Conservation (phyloP, 2,888 invertebrate species). For the Nymphalis urticae region DNA sequence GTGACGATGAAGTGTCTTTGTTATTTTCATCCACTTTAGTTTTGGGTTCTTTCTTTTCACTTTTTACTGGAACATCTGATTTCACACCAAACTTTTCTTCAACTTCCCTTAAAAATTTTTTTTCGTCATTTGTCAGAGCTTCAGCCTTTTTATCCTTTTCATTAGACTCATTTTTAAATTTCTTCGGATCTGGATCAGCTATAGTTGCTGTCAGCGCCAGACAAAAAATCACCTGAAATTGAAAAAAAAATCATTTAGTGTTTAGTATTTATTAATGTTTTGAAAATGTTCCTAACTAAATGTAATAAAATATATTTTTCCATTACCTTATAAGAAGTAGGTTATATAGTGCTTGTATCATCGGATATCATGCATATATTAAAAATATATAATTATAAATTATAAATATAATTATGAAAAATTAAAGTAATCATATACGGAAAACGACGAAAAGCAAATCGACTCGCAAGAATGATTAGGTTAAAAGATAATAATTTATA, state of each 20-base stretch:
- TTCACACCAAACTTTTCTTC: conserved; percentile 76
- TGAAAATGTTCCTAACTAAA: background rate
- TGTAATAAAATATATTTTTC: too few species aligned
- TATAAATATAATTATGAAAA: too few species aligned
- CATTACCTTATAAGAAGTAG: too few species aligned
- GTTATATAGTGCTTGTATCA: too few species aligned
- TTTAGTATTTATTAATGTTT: background rate
- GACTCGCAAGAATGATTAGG: too few species aligned
- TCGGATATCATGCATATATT: too few species aligned
- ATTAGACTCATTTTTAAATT: conserved; percentile 61
- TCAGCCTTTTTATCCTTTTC: conserved; percentile 53
- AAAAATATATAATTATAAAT: too few species aligned
- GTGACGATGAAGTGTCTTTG: conserved; percentile 32
- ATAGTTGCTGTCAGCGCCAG: conserved; percentile 50
- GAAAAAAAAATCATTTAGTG: background rate
- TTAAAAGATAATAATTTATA: background rate
- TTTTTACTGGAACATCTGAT: conserved; percentile 52
- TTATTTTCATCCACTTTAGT: conserved; percentile 34
- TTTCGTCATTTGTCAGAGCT: conserved; percentile 67
- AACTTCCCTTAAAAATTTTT: conserved; percentile 71
- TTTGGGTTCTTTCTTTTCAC: conserved; percentile 45
- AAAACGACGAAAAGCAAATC: too few species aligned
- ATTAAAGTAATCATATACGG: too few species aligned
- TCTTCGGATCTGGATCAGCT: conserved; percentile 72
- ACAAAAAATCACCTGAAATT: conserved; percentile 68